A percentile compares a stretch with the other conserved stretches of the same genome.
Conservation (phyloP, 2,113 vertebrate genomes). For the Salvelinus fontinalis region DNA sequence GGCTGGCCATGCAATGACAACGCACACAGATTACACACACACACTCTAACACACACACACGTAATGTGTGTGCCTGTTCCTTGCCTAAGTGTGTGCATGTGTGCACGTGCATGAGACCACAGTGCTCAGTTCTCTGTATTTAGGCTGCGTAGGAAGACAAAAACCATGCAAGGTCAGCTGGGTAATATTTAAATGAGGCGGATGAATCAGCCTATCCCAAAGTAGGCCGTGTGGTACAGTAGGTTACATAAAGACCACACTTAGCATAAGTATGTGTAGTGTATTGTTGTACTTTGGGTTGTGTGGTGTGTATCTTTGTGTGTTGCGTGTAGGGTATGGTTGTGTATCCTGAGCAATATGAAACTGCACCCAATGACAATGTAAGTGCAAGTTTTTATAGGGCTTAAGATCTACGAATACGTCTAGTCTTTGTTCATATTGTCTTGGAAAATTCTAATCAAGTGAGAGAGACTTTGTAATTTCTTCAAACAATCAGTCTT, state of each 20-base stretch:
- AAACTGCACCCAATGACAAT: too few species aligned
- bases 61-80: too few species aligned
- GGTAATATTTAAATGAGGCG: slow-evolving; percentile 64
- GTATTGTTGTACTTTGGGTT: too few species aligned
- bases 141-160: slow-evolving; percentile 55
- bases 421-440: too few species aligned
- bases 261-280: slow-evolving; percentile 5
- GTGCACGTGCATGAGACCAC: slow-evolving; percentile 36
- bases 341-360: too few species aligned
- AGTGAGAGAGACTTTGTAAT: too few species aligned
- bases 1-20: slow-evolving; percentile 43
- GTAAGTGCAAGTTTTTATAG: too few species aligned
- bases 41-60: background rate
- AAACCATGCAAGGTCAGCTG: slow-evolving; percentile 60
- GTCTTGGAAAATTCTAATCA: too few species aligned
- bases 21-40: slow-evolving; percentile 14
- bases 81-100: background rate
- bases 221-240: slow-evolving; percentile 48
- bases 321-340: too few species aligned
- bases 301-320: too few species aligned
- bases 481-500: too few species aligned
- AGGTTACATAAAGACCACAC: slow-evolving; percentile 54
- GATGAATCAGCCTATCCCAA: slow-evolving; percentile 64
- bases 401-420: too few species aligned
- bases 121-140: slow-evolving; percentile 50